phyloP scores from a whole-genome alignment of 2,113 vertebrate genomes.

The Equus quagga region DNA sequence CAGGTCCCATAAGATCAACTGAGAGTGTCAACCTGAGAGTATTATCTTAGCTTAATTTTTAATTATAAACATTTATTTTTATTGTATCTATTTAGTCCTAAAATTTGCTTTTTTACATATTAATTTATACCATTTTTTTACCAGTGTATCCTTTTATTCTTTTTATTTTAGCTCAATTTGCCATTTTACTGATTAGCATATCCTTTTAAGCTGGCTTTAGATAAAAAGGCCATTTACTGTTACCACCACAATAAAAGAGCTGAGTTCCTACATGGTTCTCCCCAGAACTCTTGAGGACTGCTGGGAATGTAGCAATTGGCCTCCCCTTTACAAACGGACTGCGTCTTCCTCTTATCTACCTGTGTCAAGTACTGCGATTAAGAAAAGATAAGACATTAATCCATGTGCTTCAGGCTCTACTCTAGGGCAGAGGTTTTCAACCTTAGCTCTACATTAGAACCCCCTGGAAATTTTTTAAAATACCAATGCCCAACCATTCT shows the following conservation, averaged over 20 bases:
- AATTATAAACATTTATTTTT: not conserved
- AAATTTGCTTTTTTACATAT: not conserved
- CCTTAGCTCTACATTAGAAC: not conserved
- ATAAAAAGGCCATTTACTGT: not conserved
- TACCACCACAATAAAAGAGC: not conserved
- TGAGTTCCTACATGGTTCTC: not conserved
- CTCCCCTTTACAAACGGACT: not conserved
- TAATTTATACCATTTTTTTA: not conserved
- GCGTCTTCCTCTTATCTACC: not conserved
- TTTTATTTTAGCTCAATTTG: not conserved
- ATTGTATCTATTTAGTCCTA: not conserved
- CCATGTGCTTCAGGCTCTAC: not conserved
- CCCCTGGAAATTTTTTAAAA: not conserved
- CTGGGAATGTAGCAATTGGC: not conserved
- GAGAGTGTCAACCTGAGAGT: not conserved
- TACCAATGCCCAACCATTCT: not conserved
- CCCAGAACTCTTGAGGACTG: not conserved
- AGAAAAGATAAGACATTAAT: conserved; percentile 29
- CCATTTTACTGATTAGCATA: not conserved
- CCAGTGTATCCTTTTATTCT: not conserved
- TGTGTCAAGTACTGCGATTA: not conserved
- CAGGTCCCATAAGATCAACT: not conserved
- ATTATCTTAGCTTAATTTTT: not conserved
- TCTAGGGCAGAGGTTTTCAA: not conserved
- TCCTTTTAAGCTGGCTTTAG: not conserved